Percentiles rank a stretch among this genome's conserved stretches.
Conservation (phyloP, 2,888 invertebrate species). For the Diaphora mendica region DNA sequence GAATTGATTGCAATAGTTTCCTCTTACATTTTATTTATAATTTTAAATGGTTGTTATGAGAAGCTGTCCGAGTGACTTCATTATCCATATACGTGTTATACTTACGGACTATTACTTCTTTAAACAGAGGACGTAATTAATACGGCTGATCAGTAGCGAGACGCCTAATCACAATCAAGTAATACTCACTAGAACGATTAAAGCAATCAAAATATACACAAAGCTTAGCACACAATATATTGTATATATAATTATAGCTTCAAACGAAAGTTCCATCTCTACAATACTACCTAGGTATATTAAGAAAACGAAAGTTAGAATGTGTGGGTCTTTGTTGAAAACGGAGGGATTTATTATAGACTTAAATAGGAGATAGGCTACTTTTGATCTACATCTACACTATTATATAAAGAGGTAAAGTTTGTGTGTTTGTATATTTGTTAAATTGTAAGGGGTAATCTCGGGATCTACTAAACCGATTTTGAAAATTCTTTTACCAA, state of each 20-base stretch:
- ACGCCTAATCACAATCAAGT: neutral
- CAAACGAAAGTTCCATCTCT: neutral
- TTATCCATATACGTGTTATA: constrained; percentile 16
- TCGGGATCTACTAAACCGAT: no score
- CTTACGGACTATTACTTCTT: constrained; percentile 9
- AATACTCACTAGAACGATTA: neutral
- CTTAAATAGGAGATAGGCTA: neutral
- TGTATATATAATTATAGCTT: neutral
- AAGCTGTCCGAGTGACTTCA: constrained; percentile 3
- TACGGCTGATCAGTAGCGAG: neutral
- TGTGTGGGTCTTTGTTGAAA: neutral
- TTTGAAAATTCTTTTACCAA: no score
- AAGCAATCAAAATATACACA: neutral
- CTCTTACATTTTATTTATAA: constrained; percentile 10
- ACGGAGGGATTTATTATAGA: neutral
- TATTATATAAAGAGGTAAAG: no score
- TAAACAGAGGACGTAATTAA: constrained; percentile 9
- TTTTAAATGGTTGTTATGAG: constrained; percentile 8
- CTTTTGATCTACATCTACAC: no score
- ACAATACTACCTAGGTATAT: neutral
- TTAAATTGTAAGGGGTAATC: no score
- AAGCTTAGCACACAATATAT: neutral
- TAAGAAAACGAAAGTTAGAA: neutral
- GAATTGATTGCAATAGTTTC: constrained; percentile 13
- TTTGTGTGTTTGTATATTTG: no score